Conservation (phyloP, 2,888 invertebrate genomes). For the Thymelicus acteon region DNA sequence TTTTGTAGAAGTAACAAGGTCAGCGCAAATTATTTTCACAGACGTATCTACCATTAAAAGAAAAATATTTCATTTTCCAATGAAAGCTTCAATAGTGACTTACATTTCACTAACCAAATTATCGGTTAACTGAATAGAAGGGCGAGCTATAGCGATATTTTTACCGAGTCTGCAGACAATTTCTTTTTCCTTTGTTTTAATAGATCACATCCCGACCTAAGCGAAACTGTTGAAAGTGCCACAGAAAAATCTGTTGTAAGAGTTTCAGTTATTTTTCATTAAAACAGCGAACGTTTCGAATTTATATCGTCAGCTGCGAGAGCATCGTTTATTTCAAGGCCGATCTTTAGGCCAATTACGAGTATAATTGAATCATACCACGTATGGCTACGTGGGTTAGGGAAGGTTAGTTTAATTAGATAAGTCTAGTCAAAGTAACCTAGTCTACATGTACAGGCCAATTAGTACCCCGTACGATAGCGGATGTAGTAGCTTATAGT, state of each 20-base stretch:
- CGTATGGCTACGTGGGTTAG: background rate
- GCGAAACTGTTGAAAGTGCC: background rate
- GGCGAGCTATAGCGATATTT: background rate
- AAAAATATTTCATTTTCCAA: no score
- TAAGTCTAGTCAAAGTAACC: background rate
- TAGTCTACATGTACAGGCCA: background rate
- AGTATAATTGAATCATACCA: background rate
- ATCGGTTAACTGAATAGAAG: background rate
- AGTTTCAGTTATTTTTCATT: background rate
- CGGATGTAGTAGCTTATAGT: background rate
- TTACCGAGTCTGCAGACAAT: background rate
- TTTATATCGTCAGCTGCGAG: background rate
- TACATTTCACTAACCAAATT: background rate
- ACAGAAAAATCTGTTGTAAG: background rate
- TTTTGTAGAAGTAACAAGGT: no score
- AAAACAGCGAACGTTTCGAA: background rate
- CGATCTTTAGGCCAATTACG: no score
- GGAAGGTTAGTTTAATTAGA: constrained; percentile 3
- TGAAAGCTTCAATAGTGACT: background rate
- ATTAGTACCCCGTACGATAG: background rate
- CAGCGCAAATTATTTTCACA: background rate
- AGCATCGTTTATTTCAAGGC: background rate
- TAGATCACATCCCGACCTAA: background rate
- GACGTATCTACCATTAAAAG: background rate
- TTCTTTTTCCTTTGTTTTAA: background rate